Base-by-base conservation (phyloP, 1,140 invertebrate genomes). In the Dolichoris vasculosae region DNA sequence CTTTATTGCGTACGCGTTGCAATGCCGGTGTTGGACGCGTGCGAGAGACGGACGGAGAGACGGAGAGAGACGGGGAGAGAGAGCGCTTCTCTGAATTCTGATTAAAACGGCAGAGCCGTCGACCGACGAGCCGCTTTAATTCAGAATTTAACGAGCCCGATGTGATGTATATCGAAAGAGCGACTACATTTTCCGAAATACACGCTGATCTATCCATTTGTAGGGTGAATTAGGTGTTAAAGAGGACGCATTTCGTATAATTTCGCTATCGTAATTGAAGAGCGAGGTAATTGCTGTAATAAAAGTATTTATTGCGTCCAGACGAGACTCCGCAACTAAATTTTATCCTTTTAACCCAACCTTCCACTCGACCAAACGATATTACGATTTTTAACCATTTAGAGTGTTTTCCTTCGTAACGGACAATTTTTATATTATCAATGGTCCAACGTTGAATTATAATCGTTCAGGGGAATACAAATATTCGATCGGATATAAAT, bases 1-100 rank as follows among this genome's bases (percentile, higher is more conserved):
- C 89, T 91, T 90, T 83, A 86, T 85, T 82, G 86, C 86, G n/a
- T 43, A 43, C 46, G 35, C n/a, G 35, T 1, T 76, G 51, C 40
- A 35, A 64, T 67, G 17, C 26, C 59, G 71, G 30, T 15, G 48
- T 17, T 35, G 26, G 26, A 17, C 64, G 9, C 43, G 30, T 20
- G n/a, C 20, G 51, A 35, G 46, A 46, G 63, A 23, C 76, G 32
- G 43, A 26, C 76, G 55, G 77, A 59, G 13, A 4, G 1, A 6
- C 32, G 55, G 55, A 26, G 55, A 59, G 43, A 43, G 69, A 20
- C 76, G 32, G 43, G 6, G 59, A 7, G 79, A 38, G 15, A 6
- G 15, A 20, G 3, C 26, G 35, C 59, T 80, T 67, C 78, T 20
- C 51, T 82, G 84, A 84, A 87, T 88, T 89, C 87, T 88, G 88